These are phyloP conservation scores for Neosalanx taihuensis DNA, from an alignment of 2,797 vertebrate genomes.

Conservation along the genomic window DNA sequence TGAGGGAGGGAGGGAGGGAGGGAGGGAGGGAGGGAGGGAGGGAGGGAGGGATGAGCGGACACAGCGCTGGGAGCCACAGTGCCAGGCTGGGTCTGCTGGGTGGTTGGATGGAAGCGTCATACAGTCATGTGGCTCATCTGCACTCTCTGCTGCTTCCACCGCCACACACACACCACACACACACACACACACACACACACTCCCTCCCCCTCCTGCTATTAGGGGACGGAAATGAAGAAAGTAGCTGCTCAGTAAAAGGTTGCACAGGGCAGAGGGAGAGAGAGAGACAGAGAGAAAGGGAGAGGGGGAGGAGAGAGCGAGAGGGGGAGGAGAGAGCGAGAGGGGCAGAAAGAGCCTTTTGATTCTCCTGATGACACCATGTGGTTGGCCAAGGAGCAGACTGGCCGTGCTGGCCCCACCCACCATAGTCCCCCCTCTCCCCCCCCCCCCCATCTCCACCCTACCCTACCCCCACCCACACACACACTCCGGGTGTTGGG, in stretches of 20 bases:
- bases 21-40: not conserved
- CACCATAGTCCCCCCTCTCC: not conserved
- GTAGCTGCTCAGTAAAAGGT: conserved; percentile 46
- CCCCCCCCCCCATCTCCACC: not conserved
- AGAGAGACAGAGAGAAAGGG: conserved; percentile 23
- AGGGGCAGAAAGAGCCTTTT: conserved; percentile 16
- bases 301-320: conserved; percentile 35
- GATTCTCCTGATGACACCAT: conserved; percentile 37
- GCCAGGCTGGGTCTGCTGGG: not conserved
- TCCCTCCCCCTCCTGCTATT: conserved; percentile 34
- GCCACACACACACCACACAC: not conserved
- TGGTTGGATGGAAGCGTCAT: conserved; percentile 13
- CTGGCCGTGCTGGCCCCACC: not conserved
- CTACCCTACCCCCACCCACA: not conserved
- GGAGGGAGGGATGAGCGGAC: conserved; percentile 4
- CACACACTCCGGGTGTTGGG: conserved; percentile 15
- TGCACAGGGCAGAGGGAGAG: conserved; percentile 35
- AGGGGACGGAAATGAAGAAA: conserved; percentile 61
- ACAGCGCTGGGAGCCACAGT: not conserved
- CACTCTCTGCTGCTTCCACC: conserved; percentile 39
- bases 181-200: conserved; percentile 6
- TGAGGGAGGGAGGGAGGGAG: not conserved
- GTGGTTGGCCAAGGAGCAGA: conserved; percentile 6
- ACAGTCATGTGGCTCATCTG: conserved; percentile 62
- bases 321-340: conserved; percentile 31